Evolutionary conservation across 1,140 invertebrate species (phyloP), one percentile per base, ranked within the genome.

Genomic region (Berghia stephanieae): DNA sequence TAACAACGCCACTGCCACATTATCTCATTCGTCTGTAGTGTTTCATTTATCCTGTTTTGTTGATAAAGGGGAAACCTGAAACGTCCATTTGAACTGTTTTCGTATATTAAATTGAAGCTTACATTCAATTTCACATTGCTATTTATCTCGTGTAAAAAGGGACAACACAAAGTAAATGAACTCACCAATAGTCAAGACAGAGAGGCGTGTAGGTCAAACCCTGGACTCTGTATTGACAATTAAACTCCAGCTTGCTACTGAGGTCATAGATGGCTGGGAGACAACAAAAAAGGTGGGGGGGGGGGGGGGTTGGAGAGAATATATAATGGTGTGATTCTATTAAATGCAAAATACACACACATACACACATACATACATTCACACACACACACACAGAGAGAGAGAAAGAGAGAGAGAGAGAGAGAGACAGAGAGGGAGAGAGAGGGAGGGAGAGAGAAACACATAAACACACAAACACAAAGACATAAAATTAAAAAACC

Each of bases 211-310:
- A 82, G n/a, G 77, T 68, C 27, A 90, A 73, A 43, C 83, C 86
- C 71, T 86, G 82, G 13, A 90, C 83, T 82, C 87, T 89, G 78
- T 87, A 89, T 80, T 88, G 88, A 52, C 85, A 86, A 74, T 83
- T 88, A 68, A 90, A 89, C 69, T 90, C 89, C 2, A 89, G 78
- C 75, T 89, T 90, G 60, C 86, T 85, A 72, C 86, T 89, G 66
- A 89, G 78, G 73, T 89, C 88, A 81, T 89, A 89, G n/a, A 90
- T 86, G 10, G 85, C 89, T 90, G 82, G 66, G 84, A 86, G n/a
- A n/a, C n/a, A n/a, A n/a, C 57, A 82, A 55, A 79, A 75, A 82
- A 40, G 42, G 24, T 21, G 36, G 36, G 34, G 57, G 57, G 57
- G 57, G 10, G 27, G 57, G 8, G 27, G 27, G 27, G 57, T 27